phyloP scores from a whole-genome alignment of 2,797 vertebrate species.

The Rhincodon typus region DNA sequence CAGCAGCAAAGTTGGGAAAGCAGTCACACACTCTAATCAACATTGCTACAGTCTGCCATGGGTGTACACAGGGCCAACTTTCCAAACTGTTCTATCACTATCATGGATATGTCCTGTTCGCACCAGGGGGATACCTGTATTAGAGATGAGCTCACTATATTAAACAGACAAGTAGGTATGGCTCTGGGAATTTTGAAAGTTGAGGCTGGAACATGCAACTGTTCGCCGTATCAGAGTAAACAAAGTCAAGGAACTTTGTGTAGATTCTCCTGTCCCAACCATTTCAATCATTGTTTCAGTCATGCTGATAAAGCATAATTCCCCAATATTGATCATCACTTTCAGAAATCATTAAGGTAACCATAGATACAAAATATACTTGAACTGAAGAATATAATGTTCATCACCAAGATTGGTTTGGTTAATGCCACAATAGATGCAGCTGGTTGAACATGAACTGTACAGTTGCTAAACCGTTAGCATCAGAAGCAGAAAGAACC shows the following conservation, averaged over 20 bases:
- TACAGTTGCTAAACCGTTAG: background rate
- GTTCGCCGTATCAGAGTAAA: too few relatives aligned
- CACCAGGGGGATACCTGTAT: background rate
- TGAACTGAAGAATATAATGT: background rate
- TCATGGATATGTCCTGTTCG: background rate
- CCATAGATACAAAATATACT: background rate
- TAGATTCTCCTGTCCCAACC: background rate
- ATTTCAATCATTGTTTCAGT: background rate
- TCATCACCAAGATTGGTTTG: background rate
- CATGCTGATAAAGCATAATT: background rate
- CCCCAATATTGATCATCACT: background rate
- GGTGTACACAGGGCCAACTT: too few relatives aligned
- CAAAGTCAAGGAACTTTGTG: background rate
- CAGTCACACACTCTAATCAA: too few relatives aligned
- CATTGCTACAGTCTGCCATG: too few relatives aligned
- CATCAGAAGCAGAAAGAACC: background rate
- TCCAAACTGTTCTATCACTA: background rate
- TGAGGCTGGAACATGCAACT: background rate
- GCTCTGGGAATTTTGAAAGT: too few relatives aligned
- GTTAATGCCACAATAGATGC: background rate
- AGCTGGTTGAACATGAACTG: background rate
- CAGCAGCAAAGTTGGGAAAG: too few relatives aligned
- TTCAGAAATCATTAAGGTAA: background rate
- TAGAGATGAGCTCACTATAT: background rate
- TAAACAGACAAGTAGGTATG: background rate